A percentile compares a stretch with the other conserved stretches of the same genome.
Evolutionary conservation across 1,140 invertebrate genomes (phyloP).

Genomic region (Oryctes rhinoceros): DNA sequence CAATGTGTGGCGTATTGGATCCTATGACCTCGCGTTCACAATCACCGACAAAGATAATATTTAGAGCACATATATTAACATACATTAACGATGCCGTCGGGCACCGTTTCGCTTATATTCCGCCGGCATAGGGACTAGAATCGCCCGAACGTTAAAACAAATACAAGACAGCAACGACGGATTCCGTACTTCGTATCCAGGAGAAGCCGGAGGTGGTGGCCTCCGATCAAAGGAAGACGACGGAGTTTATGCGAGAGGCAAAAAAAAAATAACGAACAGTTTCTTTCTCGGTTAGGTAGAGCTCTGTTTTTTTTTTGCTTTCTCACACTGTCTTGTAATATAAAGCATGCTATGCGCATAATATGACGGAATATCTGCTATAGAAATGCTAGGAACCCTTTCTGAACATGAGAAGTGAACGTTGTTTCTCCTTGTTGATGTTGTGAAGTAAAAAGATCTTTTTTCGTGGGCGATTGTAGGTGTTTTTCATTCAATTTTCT

Average conservation of each 20-base stretch:
- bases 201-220: constrained; percentile 10
- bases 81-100: constrained; percentile 50
- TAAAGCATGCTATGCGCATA: neutral
- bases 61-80: constrained; percentile 56
- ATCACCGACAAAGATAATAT: constrained; percentile 55
- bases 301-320: neutral
- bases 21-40: constrained; percentile 43
- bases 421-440: too few relatives aligned
- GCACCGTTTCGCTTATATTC: constrained; percentile 2
- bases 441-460: too few relatives aligned
- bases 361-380: neutral
- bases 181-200: neutral
- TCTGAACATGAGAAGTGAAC: too few relatives aligned
- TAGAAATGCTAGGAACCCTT: too few relatives aligned
- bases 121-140: neutral
- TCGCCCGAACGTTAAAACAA: neutral
- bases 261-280: neutral
- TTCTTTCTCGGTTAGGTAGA: constrained; percentile 13
- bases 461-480: too few relatives aligned
- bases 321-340: neutral
- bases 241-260: neutral
- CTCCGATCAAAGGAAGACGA: constrained; percentile 6
- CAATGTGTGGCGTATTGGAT: constrained; percentile 1
- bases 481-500: too few relatives aligned
- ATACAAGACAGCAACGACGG: neutral